These are phyloP conservation scores for Netelia melanura DNA, from an alignment of 2,888 invertebrate species.

Conservation along the genomic window DNA sequence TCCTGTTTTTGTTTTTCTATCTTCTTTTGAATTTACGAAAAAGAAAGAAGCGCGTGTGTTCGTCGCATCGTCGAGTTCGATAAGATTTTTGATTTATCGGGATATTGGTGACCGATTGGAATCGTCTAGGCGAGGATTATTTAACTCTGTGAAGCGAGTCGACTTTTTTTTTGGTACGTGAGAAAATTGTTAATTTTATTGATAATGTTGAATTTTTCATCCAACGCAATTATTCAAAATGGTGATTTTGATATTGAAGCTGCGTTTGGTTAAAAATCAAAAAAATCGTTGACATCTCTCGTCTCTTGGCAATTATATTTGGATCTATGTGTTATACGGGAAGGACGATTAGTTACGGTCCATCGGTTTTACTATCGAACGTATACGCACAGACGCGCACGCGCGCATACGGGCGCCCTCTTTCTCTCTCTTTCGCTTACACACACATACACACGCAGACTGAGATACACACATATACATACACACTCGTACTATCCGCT, in stretches of 20 bases:
- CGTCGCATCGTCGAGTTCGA: background rate
- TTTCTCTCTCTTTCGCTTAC: background rate
- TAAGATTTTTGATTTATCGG: background rate
- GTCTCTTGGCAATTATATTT: conserved; percentile 15
- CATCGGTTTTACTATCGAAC: conserved; percentile 69
- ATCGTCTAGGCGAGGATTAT: conserved; percentile 35
- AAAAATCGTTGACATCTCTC: background rate
- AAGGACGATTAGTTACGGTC: conserved; percentile 65
- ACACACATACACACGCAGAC: background rate
- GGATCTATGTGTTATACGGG: conserved; percentile 39
- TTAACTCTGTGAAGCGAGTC: background rate
- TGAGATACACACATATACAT: background rate
- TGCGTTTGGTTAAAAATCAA: background rate
- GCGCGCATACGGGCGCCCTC: conserved; percentile 63
- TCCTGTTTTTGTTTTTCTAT: background rate
- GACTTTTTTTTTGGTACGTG: background rate
- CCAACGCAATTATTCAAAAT: no score
- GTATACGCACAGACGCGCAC: conserved; percentile 46
- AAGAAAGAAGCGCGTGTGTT: no score
- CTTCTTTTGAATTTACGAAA: no score
- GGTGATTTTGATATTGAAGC: no score
- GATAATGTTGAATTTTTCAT: no score
- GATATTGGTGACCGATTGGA: background rate
- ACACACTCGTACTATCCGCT: background rate
- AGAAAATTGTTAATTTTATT: no score